Conservation (phyloP, 2,888 invertebrate genomes). For the Callinectes sapidus region DNA sequence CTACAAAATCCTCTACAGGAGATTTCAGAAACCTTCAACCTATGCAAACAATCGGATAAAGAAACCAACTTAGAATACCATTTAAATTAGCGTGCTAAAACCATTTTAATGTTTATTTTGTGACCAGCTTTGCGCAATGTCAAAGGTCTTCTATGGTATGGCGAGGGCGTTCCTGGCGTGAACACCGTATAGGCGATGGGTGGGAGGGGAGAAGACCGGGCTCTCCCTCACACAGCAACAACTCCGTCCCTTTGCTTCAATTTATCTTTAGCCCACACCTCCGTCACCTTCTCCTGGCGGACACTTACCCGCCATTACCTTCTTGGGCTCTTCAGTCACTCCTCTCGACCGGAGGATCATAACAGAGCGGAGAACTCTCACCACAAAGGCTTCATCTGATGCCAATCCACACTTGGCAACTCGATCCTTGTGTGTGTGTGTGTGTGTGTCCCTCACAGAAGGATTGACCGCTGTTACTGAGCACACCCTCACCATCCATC, state of each 20-base stretch:
- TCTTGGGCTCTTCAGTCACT: neutral
- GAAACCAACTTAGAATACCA: neutral
- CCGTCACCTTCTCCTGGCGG: neutral
- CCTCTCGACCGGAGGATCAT: neutral
- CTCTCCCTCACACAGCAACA: neutral
- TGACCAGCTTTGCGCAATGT: neutral
- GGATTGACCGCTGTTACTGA: neutral
- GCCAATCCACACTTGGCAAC: constrained; percentile 26
- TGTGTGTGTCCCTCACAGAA: neutral
- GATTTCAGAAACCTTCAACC: neutral
- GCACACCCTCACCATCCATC: neutral
- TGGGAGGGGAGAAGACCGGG: neutral
- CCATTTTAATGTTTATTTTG: neutral
- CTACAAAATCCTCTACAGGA: neutral
- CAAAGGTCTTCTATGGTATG: neutral
- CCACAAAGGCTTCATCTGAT: constrained; percentile 8
- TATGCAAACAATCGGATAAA: neutral
- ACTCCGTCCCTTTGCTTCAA: neutral
- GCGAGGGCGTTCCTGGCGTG: constrained; percentile 3
- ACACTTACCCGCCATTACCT: neutral
- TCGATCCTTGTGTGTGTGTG: neutral
- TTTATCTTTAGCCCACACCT: neutral
- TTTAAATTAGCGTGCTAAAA: neutral
- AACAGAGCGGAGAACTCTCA: neutral
- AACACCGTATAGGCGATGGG: neutral